Evolutionary conservation across 2,888 invertebrate species (phyloP), one percentile per base, ranked within the genome.

Genomic region (Argynnis bischoffii): DNA sequence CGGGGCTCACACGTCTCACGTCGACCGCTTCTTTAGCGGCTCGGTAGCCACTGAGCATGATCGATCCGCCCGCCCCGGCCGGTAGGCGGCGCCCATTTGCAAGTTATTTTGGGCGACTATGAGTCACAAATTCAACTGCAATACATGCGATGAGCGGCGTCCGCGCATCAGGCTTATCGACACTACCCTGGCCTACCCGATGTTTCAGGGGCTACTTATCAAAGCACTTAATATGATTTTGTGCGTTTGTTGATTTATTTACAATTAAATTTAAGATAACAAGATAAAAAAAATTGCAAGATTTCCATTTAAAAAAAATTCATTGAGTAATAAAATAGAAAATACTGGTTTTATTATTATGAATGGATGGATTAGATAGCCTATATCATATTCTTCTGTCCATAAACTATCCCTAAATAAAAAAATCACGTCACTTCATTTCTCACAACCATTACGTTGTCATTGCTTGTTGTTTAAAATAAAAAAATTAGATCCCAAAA

Each of bases 71-170:
- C 92, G 92, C 91, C 92, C 89, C 87, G 87, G 89, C 86, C 90
- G 91, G 85, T 91, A 91, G 91, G 92, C 90, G 91, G 92, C 91
- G 92, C 91, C 91, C 91, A 87, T 86, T 83, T 84, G 84, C 81
- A 78, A 81, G 83, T 80, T 92, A 92, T 92, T 92, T 90, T 85
- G 80, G 89, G 92, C 88, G 82, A 80, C 78, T 81, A 86, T 92
- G 92, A 92, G 84, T 92, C 92, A 92, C 81, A 79, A 82, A 86
- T 86, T 84, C 81, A 83, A 83, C 87, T 81, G 86, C 89, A 78
- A 70, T 71, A 74, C 66, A 75, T 71, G 75, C 70, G 80, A 82
- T 85, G 76, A 77, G 75, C 85, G 86, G 88, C 92, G 90, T 88
- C 85, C 86, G 90, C 88, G 88, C 90, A 89, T 83, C 83, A 86